Conservation (phyloP, 2,888 invertebrate genomes). For the Microplitis manilae region DNA sequence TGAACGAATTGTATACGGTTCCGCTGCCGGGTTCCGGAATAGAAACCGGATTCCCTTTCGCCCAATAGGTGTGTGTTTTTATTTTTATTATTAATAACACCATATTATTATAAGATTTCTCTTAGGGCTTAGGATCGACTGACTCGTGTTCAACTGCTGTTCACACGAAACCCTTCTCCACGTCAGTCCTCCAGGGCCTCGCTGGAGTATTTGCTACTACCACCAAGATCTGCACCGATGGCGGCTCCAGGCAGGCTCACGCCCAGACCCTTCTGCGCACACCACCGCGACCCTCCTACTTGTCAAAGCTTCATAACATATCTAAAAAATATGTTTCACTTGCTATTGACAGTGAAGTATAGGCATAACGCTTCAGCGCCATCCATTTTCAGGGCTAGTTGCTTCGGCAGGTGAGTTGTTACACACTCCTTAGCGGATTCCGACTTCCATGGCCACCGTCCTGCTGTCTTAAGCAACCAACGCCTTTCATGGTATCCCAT, state of each 20-base stretch:
- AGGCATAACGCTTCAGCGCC: conserved; percentile 75
- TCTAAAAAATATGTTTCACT: too few relatives aligned
- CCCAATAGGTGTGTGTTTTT: too few relatives aligned
- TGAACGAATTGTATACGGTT: too few relatives aligned
- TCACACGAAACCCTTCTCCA: too few relatives aligned
- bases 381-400: conserved; percentile 79
- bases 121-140: too few relatives aligned
- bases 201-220: conserved; percentile 74
- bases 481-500: conserved; percentile 72
- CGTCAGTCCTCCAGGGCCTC: too few relatives aligned
- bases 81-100: too few relatives aligned
- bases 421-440: conserved; percentile 74
- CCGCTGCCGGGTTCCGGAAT: too few relatives aligned
- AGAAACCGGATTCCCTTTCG: too few relatives aligned
- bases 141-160: too few relatives aligned
- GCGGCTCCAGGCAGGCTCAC: conserved; percentile 70
- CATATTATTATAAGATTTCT: too few relatives aligned
- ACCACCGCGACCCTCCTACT: conserved; percentile 75
- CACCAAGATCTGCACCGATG: conserved; percentile 73
- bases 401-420: conserved; percentile 78
- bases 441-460: conserved; percentile 85
- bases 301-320: too few relatives aligned
- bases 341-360: conserved; percentile 59
- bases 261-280: conserved; percentile 71
- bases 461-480: conserved; percentile 78